Evolutionary conservation across 1,140 invertebrate species (phyloP), one percentile per base, ranked within the genome.

Genomic region (Pogonus chalceus): DNA sequence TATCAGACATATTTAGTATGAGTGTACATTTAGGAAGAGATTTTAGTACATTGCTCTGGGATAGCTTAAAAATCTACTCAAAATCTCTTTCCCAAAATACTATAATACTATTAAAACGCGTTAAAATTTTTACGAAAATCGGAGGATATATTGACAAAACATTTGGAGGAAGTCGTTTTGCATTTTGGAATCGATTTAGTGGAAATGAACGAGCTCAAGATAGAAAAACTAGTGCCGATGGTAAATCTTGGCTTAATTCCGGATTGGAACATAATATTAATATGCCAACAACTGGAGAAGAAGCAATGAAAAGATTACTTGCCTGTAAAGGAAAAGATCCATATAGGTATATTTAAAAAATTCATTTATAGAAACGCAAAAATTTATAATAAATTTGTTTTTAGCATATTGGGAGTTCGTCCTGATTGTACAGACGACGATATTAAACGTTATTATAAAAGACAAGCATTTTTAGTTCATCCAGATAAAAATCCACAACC

Each of bases 301-400:
- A 95, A 72, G 92, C 92, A 53, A 92, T 96, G 87, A 92, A 90
- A 69, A 77, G 91, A 66, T 76, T 96, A 54, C 72, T 95, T 2
- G 88, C 90, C 47, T 93, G 90, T 67, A 92, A 92, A 78, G 92
- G 90, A 61, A 93, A 95, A 75, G 92, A 96, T 76, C 91, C 92
- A 16, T 96, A 96, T 67, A 88, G 85, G 84, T 87, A 1, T 56
- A 56, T 56, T n/a, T 31, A 26, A 43, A n/a, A n/a, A 9, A 49
- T 49, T n/a, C 9, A 14, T 14, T 21, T 52, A 23, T 37, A 52
- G 16, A 52, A 18, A 52, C 22, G 14, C 12, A 12, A 37, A 43
- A 12, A 7, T 46, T 46, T 46, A 4, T 20, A 3, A 3, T 46
- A n/a, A n/a, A 46, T 14, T 46, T 14, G 20, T 7, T 67, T 72